Evolutionary conservation across 2,113 vertebrate species (phyloP).

Genomic region (Notothenia rossii): DNA sequence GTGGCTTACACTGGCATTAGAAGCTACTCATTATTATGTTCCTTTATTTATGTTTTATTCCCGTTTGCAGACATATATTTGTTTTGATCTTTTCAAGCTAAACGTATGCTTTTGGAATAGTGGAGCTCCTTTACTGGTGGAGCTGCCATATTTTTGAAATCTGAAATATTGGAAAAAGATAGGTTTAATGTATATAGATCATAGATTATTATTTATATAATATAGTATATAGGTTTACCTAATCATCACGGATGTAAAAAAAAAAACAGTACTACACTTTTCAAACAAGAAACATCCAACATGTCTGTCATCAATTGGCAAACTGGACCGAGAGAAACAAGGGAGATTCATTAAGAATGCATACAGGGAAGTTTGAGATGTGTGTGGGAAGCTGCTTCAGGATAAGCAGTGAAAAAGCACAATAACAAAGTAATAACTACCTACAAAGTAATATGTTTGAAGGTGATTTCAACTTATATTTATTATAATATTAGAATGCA

Average conservation of each 20-base stretch:
- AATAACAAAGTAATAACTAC: too few relatives aligned
- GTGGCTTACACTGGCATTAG: background rate
- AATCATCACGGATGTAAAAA: background rate
- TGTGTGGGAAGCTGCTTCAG: too few relatives aligned
- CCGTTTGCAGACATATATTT: background rate
- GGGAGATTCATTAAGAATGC: background rate
- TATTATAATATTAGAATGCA: background rate
- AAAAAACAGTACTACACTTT: background rate
- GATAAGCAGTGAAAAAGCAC: too few relatives aligned
- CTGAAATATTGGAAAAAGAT: background rate
- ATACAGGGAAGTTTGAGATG: background rate
- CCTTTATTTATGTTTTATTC: background rate
- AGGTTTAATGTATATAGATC: background rate
- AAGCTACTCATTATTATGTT: background rate
- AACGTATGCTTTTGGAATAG: constrained; percentile 1
- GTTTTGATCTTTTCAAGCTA: background rate
- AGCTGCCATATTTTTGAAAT: background rate
- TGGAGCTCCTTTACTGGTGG: background rate
- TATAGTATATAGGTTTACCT: background rate
- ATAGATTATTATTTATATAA: background rate
- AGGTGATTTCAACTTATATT: too few relatives aligned
- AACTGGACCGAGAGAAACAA: background rate
- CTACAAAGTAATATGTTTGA: too few relatives aligned
- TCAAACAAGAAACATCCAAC: background rate
- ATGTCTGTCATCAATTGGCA: background rate